Evolutionary conservation across 1,140 invertebrate genomes (phyloP).

Genomic region (Charaxes varanes): DNA sequence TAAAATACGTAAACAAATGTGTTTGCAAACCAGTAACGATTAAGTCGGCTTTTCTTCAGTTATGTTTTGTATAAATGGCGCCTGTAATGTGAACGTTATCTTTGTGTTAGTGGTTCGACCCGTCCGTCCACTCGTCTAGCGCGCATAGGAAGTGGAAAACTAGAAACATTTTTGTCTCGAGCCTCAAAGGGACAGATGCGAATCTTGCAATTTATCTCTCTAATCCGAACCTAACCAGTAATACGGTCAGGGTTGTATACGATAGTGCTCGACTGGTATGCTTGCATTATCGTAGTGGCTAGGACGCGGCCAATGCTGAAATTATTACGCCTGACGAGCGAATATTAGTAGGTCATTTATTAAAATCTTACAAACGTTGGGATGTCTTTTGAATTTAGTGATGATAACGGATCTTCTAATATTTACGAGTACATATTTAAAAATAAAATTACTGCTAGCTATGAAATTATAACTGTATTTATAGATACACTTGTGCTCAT

Average conservation of each 20-base stretch:
- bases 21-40: too few species aligned
- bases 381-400: too few species aligned
- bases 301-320: too few species aligned
- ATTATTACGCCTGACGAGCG: not conserved
- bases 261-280: conserved; percentile 17
- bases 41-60: too few species aligned
- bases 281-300: conserved; percentile 14
- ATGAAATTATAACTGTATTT: too few species aligned
- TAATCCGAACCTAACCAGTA: conserved; percentile 13
- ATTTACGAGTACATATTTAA: too few species aligned
- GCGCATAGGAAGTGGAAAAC: conserved; percentile 23
- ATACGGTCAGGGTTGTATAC: conserved; percentile 21
- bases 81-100: conserved; percentile 57
- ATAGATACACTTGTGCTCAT: too few species aligned
- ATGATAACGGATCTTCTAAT: too few species aligned
- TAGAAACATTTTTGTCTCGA: conserved; percentile 21
- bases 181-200: conserved; percentile 19
- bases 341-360: conserved; percentile 10
- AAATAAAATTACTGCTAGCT: too few species aligned
- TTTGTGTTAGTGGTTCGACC: conserved; percentile 54
- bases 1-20: too few species aligned
- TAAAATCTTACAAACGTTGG: too few species aligned
- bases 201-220: conserved; percentile 13
- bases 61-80: too few species aligned
- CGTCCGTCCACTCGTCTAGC: conserved; percentile 32